Evolutionary conservation across 2,888 invertebrate genomes (phyloP).

Genomic region (Notocelia uddmanniana): DNA sequence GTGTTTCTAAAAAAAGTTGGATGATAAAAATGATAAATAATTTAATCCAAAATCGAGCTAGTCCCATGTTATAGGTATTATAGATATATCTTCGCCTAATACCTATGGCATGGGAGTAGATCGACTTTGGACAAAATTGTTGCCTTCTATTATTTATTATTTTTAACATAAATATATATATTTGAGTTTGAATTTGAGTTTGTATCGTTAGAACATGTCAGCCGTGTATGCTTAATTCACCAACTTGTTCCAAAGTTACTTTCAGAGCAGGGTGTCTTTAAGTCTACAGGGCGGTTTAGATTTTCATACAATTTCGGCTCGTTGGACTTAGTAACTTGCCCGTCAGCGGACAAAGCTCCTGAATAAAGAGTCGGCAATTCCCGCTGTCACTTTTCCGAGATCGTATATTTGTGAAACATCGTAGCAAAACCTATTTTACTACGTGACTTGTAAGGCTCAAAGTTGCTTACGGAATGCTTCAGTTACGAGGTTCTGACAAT

Average conservation of each 20-base stretch:
- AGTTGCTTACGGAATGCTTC: not conserved
- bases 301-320: constrained; percentile 63
- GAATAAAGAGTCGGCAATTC: constrained; percentile 62
- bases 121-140: too few species aligned
- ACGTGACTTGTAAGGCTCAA: not conserved
- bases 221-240: constrained; percentile 3
- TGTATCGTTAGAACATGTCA: not conserved
- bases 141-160: too few species aligned
- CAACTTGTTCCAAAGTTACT: constrained; percentile 16
- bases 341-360: constrained; percentile 70
- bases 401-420: not conserved
- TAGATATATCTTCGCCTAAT: too few species aligned
- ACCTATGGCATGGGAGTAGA: too few species aligned
- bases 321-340: constrained; percentile 56
- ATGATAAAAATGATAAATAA: too few species aligned
- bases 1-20: too few species aligned
- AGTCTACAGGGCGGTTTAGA: constrained; percentile 65
- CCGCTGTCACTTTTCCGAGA: not conserved
- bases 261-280: constrained; percentile 40
- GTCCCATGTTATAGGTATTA: too few species aligned
- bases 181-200: too few species aligned
- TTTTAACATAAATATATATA: too few species aligned
- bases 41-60: too few species aligned
- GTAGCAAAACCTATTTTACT: not conserved
- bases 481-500: not conserved